Evolutionary conservation across 2,113 vertebrate species (phyloP), one percentile per base, ranked within the genome.

Genomic region (Solea senegalensis): DNA sequence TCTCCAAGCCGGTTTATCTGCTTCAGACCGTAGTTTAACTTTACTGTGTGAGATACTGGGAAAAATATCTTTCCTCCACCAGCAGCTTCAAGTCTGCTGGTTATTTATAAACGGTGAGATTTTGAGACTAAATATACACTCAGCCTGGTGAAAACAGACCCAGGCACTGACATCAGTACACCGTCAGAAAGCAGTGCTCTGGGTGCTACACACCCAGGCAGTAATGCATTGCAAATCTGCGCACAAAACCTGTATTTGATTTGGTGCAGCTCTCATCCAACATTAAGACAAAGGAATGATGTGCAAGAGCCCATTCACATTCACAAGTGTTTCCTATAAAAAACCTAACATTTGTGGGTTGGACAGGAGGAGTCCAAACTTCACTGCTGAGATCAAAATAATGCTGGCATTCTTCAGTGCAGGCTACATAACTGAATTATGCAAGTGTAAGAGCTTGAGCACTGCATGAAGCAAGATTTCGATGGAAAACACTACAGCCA

Each of bases 41-140:
- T 1, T 56, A 21, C 45, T 12, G 69, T 34, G 54, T 4, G 40
- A 48, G 34, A 60, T 56, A 28, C 58, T 53, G 9, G 26, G 4
- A 50, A 6, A 41, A 8, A 27, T 21, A 51, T 16, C 46, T 54
- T 52, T 62, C 51, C 52, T 63, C n/a, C 48, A 56, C 49, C 16
- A 64, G 57, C 51, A 60, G 68, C 45, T 39, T 71, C 53, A 59
- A 76, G 62, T 77, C 66, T 74, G 53, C 61, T n/a, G 45, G 74
- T 79, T 88, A 85, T 85, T 85, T 88, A 67, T 83, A 88, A 81
- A 66, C 28, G 48, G 51, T 74, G 72, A 65, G 70, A 77, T 69
- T 74, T 67, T 64, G 69, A 51, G 71, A 69, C 86, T 88, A 86
- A 86, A 88, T 72, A 88, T 83, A 88, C 63, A 40, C 65, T 57